Base-by-base conservation (phyloP, 2,113 vertebrate species). In the Callospermophilus lateralis region DNA sequence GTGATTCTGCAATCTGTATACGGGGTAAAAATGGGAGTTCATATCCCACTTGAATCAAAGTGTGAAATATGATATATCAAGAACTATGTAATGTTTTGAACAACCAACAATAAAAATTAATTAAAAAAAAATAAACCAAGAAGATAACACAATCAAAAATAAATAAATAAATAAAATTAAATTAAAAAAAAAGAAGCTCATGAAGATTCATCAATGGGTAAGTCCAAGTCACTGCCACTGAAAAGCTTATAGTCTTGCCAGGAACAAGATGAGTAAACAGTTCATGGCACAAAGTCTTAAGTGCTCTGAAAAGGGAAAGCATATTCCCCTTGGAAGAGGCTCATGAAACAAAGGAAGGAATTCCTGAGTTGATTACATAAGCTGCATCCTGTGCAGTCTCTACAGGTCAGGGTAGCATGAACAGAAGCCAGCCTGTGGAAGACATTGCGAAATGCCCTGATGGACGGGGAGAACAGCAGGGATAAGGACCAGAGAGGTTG, bases 371-470 rank as follows among this genome's bases (percentile, higher is more conserved):
- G 11, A 3, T 93, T 51, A 37, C 19, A 3, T 8, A 79, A 90
- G 20, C 17, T 51, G 6, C 8, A 53, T 80, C 3, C 58, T 65
- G 1, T 8, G 30, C 72, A 16, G 4, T 8, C 13, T 58, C 4
- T 30, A 9, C 2, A 53, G 34, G 4, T 28, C n/a, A 32, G 5
- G 3, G 26, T 34, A 39, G 9, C 24, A 0, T 67, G 28, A 77
- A 3, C 26, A 6, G 24, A 5, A 93, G 8, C 19, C 51, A 2
- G 0, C 26, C 10, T 37, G 20, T 45, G 8, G 3, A 72, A 48
- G 8, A 24, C 2, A 0, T 0, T 37, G 2, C 17, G 6, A n/a
- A 58, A 12, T 2, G 48, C 16, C 9, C 22, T 45, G 11, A 6
- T 48, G 30, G 48, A 8, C 1, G 65, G 37, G 58, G 22, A 80